These are phyloP conservation scores for Hyperopisus bebe DNA, from an alignment of 2,113 vertebrate species.

Conservation along the genomic window DNA sequence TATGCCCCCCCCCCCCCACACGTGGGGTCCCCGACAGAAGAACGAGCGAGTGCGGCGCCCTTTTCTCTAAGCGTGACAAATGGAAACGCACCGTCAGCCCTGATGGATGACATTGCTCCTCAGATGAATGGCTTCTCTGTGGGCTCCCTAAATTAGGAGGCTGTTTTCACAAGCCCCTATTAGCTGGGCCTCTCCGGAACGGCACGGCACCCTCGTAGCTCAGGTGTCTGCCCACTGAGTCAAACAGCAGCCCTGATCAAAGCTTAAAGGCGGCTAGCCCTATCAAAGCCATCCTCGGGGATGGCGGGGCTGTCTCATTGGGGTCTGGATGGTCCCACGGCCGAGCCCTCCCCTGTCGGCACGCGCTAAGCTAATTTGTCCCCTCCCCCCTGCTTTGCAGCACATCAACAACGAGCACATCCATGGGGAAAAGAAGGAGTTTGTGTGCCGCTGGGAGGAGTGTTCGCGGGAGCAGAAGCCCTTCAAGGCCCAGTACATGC, in stretches of 20 bases:
- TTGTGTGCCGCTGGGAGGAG: slow-evolving; percentile 95
- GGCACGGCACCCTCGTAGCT: background rate
- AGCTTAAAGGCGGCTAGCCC: background rate
- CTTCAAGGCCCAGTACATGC: slow-evolving; percentile 98
- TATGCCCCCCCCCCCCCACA: slow-evolving; percentile 20
- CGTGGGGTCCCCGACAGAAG: slow-evolving; percentile 41
- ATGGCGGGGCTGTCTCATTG: background rate
- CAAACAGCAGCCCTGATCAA: background rate
- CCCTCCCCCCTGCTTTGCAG: slow-evolving; percentile 50
- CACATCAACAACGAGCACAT: slow-evolving; percentile 99
- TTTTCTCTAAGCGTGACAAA: slow-evolving; percentile 41
- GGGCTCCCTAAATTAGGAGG: slow-evolving; percentile 32
- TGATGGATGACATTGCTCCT: slow-evolving; percentile 40
- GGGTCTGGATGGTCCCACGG: no score
- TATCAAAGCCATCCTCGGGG: slow-evolving; percentile 1
- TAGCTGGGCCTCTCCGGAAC: background rate
- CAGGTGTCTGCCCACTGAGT: background rate
- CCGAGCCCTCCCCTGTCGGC: background rate
- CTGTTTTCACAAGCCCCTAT: slow-evolving; percentile 29
- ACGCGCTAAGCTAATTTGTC: background rate
- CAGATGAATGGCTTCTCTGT: slow-evolving; percentile 24
- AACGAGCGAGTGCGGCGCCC: slow-evolving; percentile 11
- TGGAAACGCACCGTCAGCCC: slow-evolving; percentile 38
- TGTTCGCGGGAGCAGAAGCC: slow-evolving; percentile 94
- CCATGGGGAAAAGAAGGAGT: slow-evolving; percentile 98